Evolutionary conservation across 1,140 invertebrate genomes (phyloP).

Genomic region (Idris sp.): DNA sequence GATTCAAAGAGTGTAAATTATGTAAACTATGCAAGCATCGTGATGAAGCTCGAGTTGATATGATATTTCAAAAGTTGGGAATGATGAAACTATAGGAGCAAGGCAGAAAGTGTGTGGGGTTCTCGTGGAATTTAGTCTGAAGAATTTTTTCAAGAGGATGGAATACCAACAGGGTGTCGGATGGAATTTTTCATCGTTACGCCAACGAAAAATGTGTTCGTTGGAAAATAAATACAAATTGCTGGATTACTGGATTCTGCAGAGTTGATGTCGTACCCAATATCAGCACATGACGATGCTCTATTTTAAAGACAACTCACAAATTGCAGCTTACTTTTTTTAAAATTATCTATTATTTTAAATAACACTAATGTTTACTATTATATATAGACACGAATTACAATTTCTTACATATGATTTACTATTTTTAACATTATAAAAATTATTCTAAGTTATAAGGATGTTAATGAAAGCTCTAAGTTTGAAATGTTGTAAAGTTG

Average conservation of each 20-base stretch:
- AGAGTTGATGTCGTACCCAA: constrained; percentile 64
- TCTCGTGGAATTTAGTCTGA: constrained; percentile 64
- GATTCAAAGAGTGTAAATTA: constrained; percentile 43
- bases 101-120: constrained; percentile 44
- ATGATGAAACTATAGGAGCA: constrained; percentile 51
- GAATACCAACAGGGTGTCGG: constrained; percentile 67
- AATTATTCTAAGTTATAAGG: no score
- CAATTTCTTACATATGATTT: no score
- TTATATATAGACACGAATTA: no score
- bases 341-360: background rate
- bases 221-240: constrained; percentile 79
- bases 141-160: constrained; percentile 68
- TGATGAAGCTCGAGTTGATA: constrained; percentile 24
- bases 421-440: no score
- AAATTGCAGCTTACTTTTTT: constrained; percentile 63
- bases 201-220: constrained; percentile 66
- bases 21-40: constrained; percentile 52
- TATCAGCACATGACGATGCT: constrained; percentile 62
- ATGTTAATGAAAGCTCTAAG: no score
- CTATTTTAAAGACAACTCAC: constrained; percentile 71
- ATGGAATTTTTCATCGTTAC: constrained; percentile 78
- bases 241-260: constrained; percentile 75
- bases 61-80: constrained; percentile 47
- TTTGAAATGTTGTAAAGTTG: no score
- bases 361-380: background rate